These are phyloP conservation scores for Temnothorax ravouxi DNA, from an alignment of 2,888 invertebrate species.

Conservation along the genomic window DNA sequence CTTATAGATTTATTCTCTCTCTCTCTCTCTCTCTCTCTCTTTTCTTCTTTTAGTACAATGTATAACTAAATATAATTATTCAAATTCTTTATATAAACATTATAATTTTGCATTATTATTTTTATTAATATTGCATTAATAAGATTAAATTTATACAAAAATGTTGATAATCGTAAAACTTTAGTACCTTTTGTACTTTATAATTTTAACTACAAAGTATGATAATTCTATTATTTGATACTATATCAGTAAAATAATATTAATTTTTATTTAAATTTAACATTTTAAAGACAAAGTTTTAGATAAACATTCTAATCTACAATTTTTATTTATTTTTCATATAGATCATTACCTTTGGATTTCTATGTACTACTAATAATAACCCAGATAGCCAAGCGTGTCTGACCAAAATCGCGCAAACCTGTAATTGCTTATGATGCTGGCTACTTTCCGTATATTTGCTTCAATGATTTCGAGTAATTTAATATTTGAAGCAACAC, in stretches of 20 bases:
- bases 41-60: not conserved
- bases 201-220: not conserved
- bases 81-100: not conserved
- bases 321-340: not conserved
- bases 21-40: not conserved
- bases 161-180: not conserved
- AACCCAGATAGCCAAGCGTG: no score
- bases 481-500: no score
- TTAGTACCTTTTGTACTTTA: not conserved
- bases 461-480: no score
- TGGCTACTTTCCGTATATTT: no score
- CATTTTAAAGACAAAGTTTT: not conserved
- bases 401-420: no score
- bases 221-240: not conserved
- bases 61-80: not conserved
- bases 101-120: not conserved
- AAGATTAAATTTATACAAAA: not conserved
- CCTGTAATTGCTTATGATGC: no score
- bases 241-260: not conserved
- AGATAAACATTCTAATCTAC: not conserved
- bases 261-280: not conserved
- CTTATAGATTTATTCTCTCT: not conserved
- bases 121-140: not conserved
- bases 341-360: not conserved
- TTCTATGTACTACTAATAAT: not conserved